Evolutionary conservation across 2,888 invertebrate species (phyloP), one percentile per base, ranked within the genome.

Genomic region (Tinea semifulvella): DNA sequence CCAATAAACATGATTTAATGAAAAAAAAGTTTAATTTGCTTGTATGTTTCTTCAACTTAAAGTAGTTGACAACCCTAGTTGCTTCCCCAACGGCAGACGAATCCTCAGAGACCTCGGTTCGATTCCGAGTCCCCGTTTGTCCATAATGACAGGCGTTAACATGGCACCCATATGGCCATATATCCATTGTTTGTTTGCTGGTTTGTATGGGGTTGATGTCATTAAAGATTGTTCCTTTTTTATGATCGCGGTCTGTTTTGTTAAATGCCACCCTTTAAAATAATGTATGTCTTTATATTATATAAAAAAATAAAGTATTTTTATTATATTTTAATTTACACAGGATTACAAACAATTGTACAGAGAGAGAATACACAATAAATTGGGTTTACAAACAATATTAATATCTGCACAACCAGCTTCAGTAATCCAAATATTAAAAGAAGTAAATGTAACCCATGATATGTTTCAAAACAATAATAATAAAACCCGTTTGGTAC

Each of bases 121-220:
- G 53, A 54, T 52, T 31, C 31, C n/a, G 2, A 11, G 26, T 14
- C 31, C 31, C 31, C 13, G 31, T 31, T 31, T 31, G 6, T 11
- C n/a, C 55, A 53, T 64, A 70, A 68, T 68, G 65, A 63, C 63
- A 55, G 62, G 66, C 67, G 65, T 65, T 36, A 68, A 70, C 68
- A 60, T 50, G 55, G 51, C 42, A 42, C 63, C 54, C 73, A 71
- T 74, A 74, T 74, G 73, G 65, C 72, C 18, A 22, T 22, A 35
- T 6, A 28, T n/a, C 22, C 8, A 26, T 26, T 26, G 26, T 26
- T n/a, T n/a, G n/a, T 26, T 11, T 10, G 26, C 11, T 6, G 11
- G 26, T n/a, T n/a, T n/a, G n/a, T n/a, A n/a, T n/a, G 26, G 26
- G 11, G 11, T 26, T 26, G 26, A n/a, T 26, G 26, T n/a, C 11